Conservation (phyloP, 2,113 vertebrate species). For the Eupsittula cactorum region DNA sequence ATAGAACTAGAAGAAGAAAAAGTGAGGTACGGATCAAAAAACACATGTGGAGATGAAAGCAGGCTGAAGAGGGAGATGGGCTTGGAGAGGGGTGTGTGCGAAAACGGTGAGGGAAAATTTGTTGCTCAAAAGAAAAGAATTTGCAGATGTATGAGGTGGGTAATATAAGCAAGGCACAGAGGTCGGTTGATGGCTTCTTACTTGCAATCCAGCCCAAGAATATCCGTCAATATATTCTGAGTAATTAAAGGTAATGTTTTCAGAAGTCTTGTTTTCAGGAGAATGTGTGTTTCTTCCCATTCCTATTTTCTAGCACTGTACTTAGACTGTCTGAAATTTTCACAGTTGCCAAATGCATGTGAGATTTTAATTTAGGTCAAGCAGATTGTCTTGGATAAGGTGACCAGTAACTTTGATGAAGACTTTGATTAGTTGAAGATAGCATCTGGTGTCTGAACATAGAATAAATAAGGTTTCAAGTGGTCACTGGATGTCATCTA, state of each 20-base stretch:
- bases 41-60: not conserved
- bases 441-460: not conserved
- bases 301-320: not conserved
- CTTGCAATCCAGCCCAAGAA: not conserved
- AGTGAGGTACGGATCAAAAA: not conserved
- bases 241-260: not conserved
- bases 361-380: conserved; percentile 18
- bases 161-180: not conserved
- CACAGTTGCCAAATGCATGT: not conserved
- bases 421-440: not conserved
- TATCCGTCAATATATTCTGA: not conserved
- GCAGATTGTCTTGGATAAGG: not conserved
- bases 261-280: not conserved
- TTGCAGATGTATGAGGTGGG: not conserved
- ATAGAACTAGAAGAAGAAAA: not conserved
- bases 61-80: not conserved
- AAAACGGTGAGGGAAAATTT: not conserved
- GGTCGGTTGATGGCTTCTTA: not conserved
- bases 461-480: not conserved
- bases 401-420: not conserved
- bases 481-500: not conserved
- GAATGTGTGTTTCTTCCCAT: not conserved
- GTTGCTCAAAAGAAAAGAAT: not conserved
- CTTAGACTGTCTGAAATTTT: not conserved
- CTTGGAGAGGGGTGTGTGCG: not conserved